Base-by-base conservation (phyloP, 2,113 vertebrate species). In the Anguilla japonica region DNA sequence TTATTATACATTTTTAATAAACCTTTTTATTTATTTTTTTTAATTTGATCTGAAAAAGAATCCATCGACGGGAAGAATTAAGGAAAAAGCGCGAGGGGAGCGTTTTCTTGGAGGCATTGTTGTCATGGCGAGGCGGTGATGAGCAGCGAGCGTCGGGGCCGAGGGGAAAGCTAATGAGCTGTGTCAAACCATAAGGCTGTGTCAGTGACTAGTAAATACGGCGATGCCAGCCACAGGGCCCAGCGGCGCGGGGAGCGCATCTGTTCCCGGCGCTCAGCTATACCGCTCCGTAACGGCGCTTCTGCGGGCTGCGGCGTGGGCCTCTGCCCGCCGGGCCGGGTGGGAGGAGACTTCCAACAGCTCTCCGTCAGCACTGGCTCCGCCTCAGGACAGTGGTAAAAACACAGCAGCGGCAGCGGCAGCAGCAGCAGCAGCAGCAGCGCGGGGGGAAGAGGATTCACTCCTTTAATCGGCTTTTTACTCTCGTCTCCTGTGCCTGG, bases 161-260 rank as follows among this genome's bases (percentile, higher is more conserved):
- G 50, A 53, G 84, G 41, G 46, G n/a, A 79, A 34, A n/a, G 18
- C 84, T 84, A 84, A 84, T 84, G 71, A 75, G 71, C 57, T 79
- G 84, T 46, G 41, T 84, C 41, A 46, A 41, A 22, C 79, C 75
- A n/a, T 78, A 40, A 18, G n/a, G 63, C 29, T 67, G 41, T 71
- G 67, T 41, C 67, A 50, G n/a, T 41, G 67, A 71, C 22, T 34
- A 84, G n/a, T 39, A 53, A 53, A 46, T 39, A n/a, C 41, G 63
- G n/a, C 18, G 15, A 53, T 79, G 3, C 0, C 15, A 20, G 13
- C 41, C 22, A 18, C 41, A 84, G 39, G 18, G 79, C 9, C 26
- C 79, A 41, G 13, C 9, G 29, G 79, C 46, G 57, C 60, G 5
- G 5, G 11, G 20, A 41, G 3, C 18, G 67, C 41, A 50, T 46